Evolutionary conservation across 30 jellyfish, hydroid and myxozoan genomes (phyloP).

Genomic region (Aurelia aurita): DNA sequence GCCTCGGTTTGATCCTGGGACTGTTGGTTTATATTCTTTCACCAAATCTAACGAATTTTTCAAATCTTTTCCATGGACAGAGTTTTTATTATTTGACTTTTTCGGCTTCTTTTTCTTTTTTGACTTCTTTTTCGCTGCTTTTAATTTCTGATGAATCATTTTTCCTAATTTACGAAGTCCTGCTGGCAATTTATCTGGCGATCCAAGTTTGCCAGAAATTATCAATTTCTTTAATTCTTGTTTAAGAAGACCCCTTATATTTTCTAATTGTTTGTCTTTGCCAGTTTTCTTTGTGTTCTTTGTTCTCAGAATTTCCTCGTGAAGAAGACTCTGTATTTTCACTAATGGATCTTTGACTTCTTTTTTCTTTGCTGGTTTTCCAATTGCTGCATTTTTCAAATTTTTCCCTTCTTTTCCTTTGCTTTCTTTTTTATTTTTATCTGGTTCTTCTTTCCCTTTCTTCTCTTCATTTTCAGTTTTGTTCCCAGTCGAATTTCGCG

Average conservation of each 20-base stretch:
- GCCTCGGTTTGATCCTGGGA: slow-evolving; percentile 52
- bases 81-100: slow-evolving; percentile 30
- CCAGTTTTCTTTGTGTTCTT: slow-evolving; percentile 49
- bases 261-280: slow-evolving; percentile 71
- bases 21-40: slow-evolving; percentile 70
- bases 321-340: slow-evolving; percentile 81
- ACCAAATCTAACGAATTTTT: slow-evolving; percentile 45
- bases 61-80: slow-evolving; percentile 35
- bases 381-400: background rate
- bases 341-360: slow-evolving; percentile 81
- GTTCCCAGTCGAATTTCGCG: slow-evolving; percentile 21
- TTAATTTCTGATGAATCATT: slow-evolving; percentile 61
- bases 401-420: background rate
- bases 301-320: slow-evolving; percentile 83
- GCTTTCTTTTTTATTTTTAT: background rate
- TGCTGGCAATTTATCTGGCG: slow-evolving; percentile 45
- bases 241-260: slow-evolving; percentile 57
- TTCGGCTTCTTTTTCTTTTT: slow-evolving; percentile 16
- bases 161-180: slow-evolving; percentile 50
- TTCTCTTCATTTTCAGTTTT: slow-evolving; percentile 27
- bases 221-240: slow-evolving; percentile 61
- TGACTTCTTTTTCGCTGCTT: slow-evolving; percentile 48
- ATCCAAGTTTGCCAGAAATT: slow-evolving; percentile 60
- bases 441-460: background rate
- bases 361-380: slow-evolving; percentile 57